Base-by-base conservation (phyloP, 2,797 vertebrate genomes). In the Peromyscus aztecus region DNA sequence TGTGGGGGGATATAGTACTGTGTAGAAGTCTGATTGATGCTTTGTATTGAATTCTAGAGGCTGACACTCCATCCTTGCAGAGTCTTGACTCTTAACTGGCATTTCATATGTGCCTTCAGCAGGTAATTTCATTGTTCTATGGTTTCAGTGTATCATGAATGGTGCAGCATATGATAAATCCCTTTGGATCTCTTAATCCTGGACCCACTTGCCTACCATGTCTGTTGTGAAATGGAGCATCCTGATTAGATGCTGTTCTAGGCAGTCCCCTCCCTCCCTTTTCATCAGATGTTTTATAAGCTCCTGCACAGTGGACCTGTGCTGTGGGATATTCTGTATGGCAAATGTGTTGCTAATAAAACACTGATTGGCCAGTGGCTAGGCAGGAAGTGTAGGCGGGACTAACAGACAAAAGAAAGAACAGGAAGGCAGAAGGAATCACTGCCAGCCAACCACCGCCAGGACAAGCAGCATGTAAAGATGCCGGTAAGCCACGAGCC, bases 11-110 rank as follows among this genome's bases (percentile, higher is more conserved):
- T 14, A 75, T 6, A 78, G 57, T 19, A 4, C 11, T 83, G 9
- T 23, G 21, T 5, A 61, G 34, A 78, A 24, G 43, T 92, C 86
- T 81, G 59, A 73, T 43, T 96, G 67, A 55, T 16, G 40, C 24
- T 85, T 3, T 52, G 52, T 43, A 85, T 34, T 67, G 46, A 94
- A 46, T 67, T 76, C 80, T 40, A 29, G n/a, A 57, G 4, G 27
- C 63, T 75, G 40, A 40, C 29, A 61, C 65, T 94, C 19, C 24
- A n/a, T 46, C 57, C 69, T 93, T 40, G 34, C 27, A 69, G 59
- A 65, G 77, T 67, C 80, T 93, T 92, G 31, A 27, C 80, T 96
- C 69, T 87, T 46, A 93, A 65, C 10, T 67, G 40, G 16, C 46
- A 76, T 17, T 94, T 67, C 63, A 52, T 11, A 31, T 84, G 69